These are phyloP conservation scores for Eurois occulta DNA, from an alignment of 2,888 invertebrate genomes.

Conservation along the genomic window DNA sequence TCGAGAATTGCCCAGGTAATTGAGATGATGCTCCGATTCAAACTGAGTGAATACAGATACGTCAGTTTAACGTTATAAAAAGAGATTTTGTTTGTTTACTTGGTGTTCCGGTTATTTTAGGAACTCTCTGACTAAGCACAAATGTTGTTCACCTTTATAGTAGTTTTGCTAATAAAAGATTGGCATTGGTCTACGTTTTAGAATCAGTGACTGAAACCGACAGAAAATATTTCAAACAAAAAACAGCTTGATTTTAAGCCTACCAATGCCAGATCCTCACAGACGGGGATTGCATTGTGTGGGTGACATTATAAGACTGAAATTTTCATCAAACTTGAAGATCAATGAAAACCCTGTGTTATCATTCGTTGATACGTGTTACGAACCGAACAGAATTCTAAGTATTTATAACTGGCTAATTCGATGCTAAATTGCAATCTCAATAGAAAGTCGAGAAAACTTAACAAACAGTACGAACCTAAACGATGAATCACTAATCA, in stretches of 20 bases:
- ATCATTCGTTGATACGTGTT: neutral
- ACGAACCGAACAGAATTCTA: neutral
- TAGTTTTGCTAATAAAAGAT: neutral
- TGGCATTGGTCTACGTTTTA: neutral
- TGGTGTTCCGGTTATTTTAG: constrained; percentile 15
- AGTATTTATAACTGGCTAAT: neutral
- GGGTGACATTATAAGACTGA: neutral
- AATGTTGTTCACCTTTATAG: constrained; percentile 2
- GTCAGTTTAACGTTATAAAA: constrained; percentile 27
- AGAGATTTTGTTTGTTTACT: constrained; percentile 19
- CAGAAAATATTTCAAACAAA: neutral
- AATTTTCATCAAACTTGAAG: neutral
- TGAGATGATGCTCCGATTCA: constrained; percentile 18
- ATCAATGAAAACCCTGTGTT: too few species aligned
- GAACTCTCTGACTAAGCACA: neutral
- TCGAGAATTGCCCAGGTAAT: constrained; percentile 19
- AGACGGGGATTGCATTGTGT: neutral
- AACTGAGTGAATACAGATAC: constrained; percentile 25
- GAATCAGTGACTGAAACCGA: neutral
- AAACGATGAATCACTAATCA: neutral
- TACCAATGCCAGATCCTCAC: neutral
- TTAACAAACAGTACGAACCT: neutral
- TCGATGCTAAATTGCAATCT: neutral
- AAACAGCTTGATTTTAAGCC: neutral
- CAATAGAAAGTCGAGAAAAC: neutral